phyloP scores from a whole-genome alignment of 2,113 vertebrate genomes.

The Callipepla californica region DNA sequence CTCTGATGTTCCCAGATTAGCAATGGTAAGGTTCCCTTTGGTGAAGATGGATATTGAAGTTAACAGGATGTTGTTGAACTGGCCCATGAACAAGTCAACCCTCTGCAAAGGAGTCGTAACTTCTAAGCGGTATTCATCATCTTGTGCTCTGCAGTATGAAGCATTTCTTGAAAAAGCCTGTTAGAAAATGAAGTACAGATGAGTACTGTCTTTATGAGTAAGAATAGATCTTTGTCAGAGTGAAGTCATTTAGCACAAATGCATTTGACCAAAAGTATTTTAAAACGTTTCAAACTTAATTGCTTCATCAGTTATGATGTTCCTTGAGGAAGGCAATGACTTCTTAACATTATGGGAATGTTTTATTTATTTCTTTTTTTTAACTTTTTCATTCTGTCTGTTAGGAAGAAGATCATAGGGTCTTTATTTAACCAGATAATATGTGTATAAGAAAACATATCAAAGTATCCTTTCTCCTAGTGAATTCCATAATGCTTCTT shows the following conservation, averaged over 20 bases:
- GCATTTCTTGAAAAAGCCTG: constrained; percentile 89
- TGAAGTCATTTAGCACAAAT: constrained; percentile 64
- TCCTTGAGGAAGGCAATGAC: not conserved
- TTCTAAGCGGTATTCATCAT: constrained; percentile 91
- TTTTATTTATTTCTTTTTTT: not conserved
- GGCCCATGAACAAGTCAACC: constrained; percentile 90
- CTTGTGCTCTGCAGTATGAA: constrained; percentile 86
- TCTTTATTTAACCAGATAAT: not conserved
- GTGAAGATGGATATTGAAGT: constrained; percentile 89
- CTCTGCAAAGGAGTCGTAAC: constrained; percentile 89
- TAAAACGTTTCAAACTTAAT: constrained; percentile 57
- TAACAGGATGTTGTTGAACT: constrained; percentile 88
- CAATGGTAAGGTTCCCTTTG: constrained; percentile 86
- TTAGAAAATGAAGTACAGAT: constrained; percentile 68
- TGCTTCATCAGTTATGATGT: constrained; percentile 54
- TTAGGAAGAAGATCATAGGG: not conserved
- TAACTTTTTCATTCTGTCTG: not conserved
- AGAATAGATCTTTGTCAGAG: constrained; percentile 52
- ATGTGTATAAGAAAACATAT: not conserved
- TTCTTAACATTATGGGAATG: constrained; percentile 10
- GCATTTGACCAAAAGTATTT: constrained; percentile 55
- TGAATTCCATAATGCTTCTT: not conserved
- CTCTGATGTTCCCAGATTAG: constrained; percentile 90
- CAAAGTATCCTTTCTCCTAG: not conserved
- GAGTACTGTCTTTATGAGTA: constrained; percentile 28